phyloP scores from a whole-genome alignment of 2,113 vertebrate species.

The Mustela lutreola region DNA sequence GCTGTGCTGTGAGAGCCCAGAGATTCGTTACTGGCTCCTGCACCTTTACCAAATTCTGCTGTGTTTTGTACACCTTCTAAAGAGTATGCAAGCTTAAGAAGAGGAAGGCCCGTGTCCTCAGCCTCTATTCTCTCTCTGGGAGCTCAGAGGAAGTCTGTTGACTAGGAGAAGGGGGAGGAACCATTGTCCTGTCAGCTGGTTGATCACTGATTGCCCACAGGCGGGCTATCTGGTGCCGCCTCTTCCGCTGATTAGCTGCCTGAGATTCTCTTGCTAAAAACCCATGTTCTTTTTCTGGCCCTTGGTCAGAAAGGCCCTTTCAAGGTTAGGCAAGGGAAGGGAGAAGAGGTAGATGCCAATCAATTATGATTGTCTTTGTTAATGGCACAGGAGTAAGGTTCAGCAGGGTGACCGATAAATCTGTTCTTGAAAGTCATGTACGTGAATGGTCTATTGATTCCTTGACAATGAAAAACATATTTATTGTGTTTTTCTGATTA shows the following conservation, averaged over 20 bases:
- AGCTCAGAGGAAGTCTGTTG: neutral
- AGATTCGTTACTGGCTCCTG: neutral
- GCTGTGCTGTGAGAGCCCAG: neutral
- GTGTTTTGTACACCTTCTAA: slow-evolving; percentile 13
- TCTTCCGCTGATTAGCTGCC: neutral
- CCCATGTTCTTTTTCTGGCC: neutral
- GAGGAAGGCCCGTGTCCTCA: neutral
- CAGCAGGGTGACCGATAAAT: neutral
- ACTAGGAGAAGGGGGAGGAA: neutral
- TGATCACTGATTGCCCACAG: neutral
- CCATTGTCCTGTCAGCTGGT: neutral
- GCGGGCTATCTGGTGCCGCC: neutral
- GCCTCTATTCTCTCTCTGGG: neutral
- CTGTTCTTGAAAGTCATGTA: neutral
- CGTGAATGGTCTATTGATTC: neutral
- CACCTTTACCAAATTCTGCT: neutral
- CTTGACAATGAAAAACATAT: slow-evolving; percentile 25
- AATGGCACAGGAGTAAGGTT: neutral
- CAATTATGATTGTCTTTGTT: neutral
- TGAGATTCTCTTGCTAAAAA: slow-evolving; percentile 22
- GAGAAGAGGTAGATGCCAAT: neutral
- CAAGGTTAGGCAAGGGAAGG: neutral
- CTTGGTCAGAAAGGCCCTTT: neutral
- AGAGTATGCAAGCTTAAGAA: neutral
- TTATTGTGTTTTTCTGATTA: slow-evolving; percentile 15